Conservation (phyloP, 2,113 vertebrate species). For the Tapirus terrestris region DNA sequence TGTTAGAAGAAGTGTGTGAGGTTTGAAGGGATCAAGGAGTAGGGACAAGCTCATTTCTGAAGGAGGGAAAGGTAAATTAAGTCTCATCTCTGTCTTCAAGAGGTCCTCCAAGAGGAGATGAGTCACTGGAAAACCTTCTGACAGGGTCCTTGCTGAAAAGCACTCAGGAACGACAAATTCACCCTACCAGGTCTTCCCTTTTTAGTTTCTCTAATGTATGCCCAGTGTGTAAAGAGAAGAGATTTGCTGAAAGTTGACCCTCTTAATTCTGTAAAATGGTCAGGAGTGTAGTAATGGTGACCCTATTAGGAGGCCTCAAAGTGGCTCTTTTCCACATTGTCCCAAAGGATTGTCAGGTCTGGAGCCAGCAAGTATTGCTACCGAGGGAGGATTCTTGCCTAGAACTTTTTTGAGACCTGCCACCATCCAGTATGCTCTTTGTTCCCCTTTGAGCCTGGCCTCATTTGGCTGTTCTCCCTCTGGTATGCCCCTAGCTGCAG, state of each 20-base stretch:
- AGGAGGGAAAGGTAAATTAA: background rate
- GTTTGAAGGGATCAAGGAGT: background rate
- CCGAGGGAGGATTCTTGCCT: constrained; percentile 63
- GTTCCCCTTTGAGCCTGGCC: constrained; percentile 72
- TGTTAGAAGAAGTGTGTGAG: background rate
- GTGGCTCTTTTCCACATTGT: constrained; percentile 18
- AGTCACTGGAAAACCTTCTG: constrained; percentile 32
- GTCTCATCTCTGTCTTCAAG: background rate
- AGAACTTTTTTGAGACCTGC: constrained; percentile 72
- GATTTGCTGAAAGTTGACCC: background rate
- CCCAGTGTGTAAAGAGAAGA: background rate
- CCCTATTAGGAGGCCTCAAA: constrained; percentile 25
- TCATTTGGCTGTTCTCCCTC: constrained; percentile 64
- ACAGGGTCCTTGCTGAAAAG: background rate
- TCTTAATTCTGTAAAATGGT: constrained; percentile 18
- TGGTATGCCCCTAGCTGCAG: constrained; percentile 67
- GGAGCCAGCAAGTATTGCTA: constrained; percentile 51
- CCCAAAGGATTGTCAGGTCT: constrained; percentile 55
- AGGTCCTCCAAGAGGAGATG: background rate
- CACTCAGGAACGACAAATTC: background rate
- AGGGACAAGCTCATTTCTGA: background rate
- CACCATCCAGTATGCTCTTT: constrained; percentile 69
- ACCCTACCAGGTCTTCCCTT: background rate
- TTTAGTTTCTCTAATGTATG: constrained; percentile 21
- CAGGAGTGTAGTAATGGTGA: constrained; percentile 28